Evolutionary conservation across 2,113 vertebrate genomes (phyloP), one percentile per base, ranked within the genome.

Genomic region (Coptodon rendalli): DNA sequence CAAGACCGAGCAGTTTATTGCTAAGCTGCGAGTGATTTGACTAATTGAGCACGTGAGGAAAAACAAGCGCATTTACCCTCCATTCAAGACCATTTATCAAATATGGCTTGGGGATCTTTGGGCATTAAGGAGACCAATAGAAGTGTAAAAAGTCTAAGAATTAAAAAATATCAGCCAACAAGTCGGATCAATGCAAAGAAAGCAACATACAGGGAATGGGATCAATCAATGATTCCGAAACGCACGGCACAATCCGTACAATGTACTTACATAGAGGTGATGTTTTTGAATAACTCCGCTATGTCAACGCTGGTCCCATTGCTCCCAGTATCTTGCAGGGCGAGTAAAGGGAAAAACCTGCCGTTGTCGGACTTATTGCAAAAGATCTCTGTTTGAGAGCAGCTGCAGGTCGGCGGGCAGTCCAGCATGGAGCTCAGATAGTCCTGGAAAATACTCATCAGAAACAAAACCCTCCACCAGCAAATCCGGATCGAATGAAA

Each of bases 391-490:
- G 97, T 98, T 95, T 96, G 97, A 94, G 97, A 98, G 96, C 98
- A 99, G 96, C 96, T 97, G 96, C 98, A 99, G 96, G 98, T 98
- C 91, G 97, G 98, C 89, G 98, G 98, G 96, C 98, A 99, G 97
- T 98, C 97, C 97, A 98, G 97, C 95, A 98, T 97, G 83, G 98
- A 98, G 95, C 98, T 97, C 97, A 98, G 95, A 95, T 98, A 98
- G 97, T 98, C 97, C 96, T 98, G 97, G 96, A 98, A 97, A 95
- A 98, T 93, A 96, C 97, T 98, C 94, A 96, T 90, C 84, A 98
- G 96, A 94, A 98, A 97, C 95, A 99, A 96, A 96, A 98, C 95
- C 97, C 97, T 97, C 98, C 98, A 99, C 97, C 98, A 98, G 97
- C 97, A 97, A 94, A 95, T 95, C 95, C 95, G 93, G 91, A 91